Conservation (phyloP, 1,140 invertebrate species). For the Conus betulinus region DNA sequence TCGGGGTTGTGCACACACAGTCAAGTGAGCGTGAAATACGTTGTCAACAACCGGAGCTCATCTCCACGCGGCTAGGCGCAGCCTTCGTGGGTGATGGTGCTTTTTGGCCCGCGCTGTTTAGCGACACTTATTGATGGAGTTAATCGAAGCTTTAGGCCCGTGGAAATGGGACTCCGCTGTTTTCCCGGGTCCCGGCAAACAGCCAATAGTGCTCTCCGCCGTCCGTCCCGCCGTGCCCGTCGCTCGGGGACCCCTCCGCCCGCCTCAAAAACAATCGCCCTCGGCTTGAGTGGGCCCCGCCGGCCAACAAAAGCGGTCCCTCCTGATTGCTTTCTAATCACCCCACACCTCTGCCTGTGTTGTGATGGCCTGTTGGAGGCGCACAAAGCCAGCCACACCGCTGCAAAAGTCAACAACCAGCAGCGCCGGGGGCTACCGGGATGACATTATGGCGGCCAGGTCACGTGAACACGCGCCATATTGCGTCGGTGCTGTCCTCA, state of each 20-base stretch:
- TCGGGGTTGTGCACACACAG: neutral
- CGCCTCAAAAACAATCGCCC: constrained; percentile 9
- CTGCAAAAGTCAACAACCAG: constrained; percentile 14
- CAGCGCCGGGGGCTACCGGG: neutral
- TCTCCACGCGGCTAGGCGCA: neutral
- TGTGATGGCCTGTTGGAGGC: constrained; percentile 7
- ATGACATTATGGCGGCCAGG: neutral
- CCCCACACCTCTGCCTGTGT: neutral
- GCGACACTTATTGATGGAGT: constrained; percentile 10
- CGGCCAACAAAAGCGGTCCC: neutral
- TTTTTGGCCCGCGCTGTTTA: neutral
- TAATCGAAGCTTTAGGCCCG: constrained; percentile 5
- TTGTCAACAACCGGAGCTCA: neutral
- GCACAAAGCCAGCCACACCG: neutral
- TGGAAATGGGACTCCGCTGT: constrained; percentile 19
- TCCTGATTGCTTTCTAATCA: constrained; percentile 24
- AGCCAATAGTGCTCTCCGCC: neutral
- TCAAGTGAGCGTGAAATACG: neutral
- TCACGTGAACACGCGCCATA: neutral
- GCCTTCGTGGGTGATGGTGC: neutral
- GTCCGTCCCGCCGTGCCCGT: neutral
- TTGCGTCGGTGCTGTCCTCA: too few relatives aligned
- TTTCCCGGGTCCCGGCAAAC: neutral
- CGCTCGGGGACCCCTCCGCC: constrained; percentile 2
- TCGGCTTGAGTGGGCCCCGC: neutral